Evolutionary conservation across 2,797 vertebrate species (phyloP).

Genomic region (Alectoris magna): DNA sequence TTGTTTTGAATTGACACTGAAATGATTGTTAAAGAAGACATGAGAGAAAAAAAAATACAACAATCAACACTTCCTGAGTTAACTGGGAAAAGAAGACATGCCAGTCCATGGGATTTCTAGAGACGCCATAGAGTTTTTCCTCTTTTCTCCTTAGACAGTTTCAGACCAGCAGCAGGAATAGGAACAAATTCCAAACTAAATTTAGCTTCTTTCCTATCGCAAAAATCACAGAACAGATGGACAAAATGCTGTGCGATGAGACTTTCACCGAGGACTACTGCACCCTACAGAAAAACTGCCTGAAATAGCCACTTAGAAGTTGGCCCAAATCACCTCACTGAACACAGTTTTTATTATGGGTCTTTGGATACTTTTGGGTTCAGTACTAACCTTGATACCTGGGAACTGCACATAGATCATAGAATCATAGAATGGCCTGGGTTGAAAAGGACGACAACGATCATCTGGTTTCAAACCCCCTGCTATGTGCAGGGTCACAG

Average conservation of each 20-base stretch:
- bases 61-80: not conserved
- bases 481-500: no score
- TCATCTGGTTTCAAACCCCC: no score
- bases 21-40: not conserved
- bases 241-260: not conserved
- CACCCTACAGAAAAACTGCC: not conserved
- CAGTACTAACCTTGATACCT: not conserved
- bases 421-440: no score
- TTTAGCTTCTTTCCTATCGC: not conserved
- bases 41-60: not conserved
- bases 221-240: conserved; percentile 40
- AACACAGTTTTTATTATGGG: not conserved
- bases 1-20: not conserved
- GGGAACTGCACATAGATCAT: not conserved
- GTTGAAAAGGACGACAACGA: no score
- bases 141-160: not conserved
- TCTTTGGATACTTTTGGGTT: not conserved
- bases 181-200: not conserved
- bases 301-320: conserved; percentile 1
- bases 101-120: not conserved
- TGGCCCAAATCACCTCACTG: not conserved
- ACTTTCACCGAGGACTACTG: not conserved
- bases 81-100: not conserved
- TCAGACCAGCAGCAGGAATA: not conserved
- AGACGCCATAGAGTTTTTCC: not conserved